Conservation (phyloP, 1,140 invertebrate species). For the Sarcophaga peregrina region DNA sequence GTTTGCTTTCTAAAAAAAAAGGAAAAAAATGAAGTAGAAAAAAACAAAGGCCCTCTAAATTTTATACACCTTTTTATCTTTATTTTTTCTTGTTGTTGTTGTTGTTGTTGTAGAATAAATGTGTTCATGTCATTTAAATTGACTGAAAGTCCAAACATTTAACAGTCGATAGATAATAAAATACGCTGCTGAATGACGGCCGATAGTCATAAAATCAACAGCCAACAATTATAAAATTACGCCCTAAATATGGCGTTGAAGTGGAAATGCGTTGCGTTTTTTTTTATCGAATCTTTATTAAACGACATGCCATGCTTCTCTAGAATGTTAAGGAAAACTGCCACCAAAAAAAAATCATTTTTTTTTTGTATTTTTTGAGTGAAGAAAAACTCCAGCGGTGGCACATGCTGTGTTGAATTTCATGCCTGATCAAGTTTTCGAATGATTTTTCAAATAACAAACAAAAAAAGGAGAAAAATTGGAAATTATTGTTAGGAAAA, state of each 20-base stretch:
- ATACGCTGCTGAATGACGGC: background rate
- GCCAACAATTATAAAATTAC: slow-evolving; percentile 11
- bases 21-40: background rate
- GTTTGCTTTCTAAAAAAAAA: background rate
- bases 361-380: too few relatives aligned
- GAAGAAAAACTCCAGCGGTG: background rate
- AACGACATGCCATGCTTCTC: too few relatives aligned
- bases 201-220: slow-evolving; percentile 14
- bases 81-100: too few relatives aligned
- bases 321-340: too few relatives aligned
- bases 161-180: background rate
- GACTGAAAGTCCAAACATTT: background rate
- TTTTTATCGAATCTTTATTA: too few relatives aligned
- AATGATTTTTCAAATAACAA: background rate
- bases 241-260: slow-evolving; percentile 3
- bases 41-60: background rate
- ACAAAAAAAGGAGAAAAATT: background rate
- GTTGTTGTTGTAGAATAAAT: too few relatives aligned
- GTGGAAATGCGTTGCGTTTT: slow-evolving; percentile 4
- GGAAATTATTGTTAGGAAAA: background rate
- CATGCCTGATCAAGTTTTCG: background rate
- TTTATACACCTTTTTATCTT: background rate
- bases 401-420: slow-evolving; percentile 9
- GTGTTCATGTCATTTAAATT: background rate
- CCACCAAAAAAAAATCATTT: background rate